Base-by-base conservation (phyloP, 2,888 invertebrate species). In the Branchellion lobata region DNA sequence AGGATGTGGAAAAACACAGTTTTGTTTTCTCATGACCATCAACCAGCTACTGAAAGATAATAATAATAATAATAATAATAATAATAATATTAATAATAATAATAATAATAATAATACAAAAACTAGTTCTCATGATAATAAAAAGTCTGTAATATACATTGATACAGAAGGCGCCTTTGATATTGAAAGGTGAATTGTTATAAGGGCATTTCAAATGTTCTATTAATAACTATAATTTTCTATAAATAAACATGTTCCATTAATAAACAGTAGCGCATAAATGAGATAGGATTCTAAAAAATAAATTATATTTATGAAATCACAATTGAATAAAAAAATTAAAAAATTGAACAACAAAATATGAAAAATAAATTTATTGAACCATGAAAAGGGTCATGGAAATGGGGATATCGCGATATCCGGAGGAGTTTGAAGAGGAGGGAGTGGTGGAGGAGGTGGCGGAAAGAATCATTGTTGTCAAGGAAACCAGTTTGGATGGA, bases 1-100 rank as follows among this genome's bases (percentile, higher is more conserved):
- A 34, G 86, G 85, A 0, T 85, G 85, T 84, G 86, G 86, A 14
- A 86, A 86, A 76, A 86, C 85, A 1, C 86, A 86, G 84, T 84
- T 86, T 76, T 84, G 84, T 80, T 82, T 85, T 33, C 84, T 85
- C 84, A 73, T 86, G 73, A 82, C 83, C 81, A 82, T 84, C 5
- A 40, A 53, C 36, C 27, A 34, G 0, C 3, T 69, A 34, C 27
- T 69, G 24, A 29, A 33, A 18, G 47, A 80, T 47, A 47, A 47
- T 11, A 21, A 36, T 21, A 34, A 84, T 24, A 53, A 72, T 71
- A 21, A 3, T 29, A 21, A 65, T 65, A 21, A 65, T 27, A 8
- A 65, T 27, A 21, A 27, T 27, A 65, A 5, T n/a, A 11, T 27
- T 5, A 65, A 29, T 65, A 29, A 65, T 5, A 65, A 65, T 65